phyloP scores from a whole-genome alignment of 2,113 vertebrate genomes.

The Ophiodon elongatus region DNA sequence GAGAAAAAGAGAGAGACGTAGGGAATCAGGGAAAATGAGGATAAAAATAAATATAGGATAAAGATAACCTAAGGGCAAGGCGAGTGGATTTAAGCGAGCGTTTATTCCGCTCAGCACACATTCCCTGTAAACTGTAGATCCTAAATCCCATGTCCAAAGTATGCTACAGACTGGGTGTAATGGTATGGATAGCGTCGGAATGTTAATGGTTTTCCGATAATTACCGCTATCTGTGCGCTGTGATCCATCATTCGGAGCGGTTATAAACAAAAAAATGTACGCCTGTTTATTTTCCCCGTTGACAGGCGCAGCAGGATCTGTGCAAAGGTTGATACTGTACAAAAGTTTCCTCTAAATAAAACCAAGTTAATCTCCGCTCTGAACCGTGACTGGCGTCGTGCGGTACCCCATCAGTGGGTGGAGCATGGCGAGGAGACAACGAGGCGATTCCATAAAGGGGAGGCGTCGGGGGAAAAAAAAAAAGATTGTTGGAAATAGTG shows the following conservation, averaged over 20 bases:
- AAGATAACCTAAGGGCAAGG: conserved; percentile 75
- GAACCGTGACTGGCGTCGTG: conserved; percentile 66
- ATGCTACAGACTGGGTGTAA: conserved; percentile 30
- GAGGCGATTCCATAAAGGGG: conserved; percentile 4
- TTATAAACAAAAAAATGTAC: conserved; percentile 75
- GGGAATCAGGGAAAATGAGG: conserved; percentile 61
- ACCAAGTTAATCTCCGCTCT: conserved; percentile 65
- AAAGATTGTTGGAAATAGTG: conserved; percentile 45
- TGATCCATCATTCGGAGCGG: conserved; percentile 76
- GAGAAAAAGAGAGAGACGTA: conserved; percentile 39
- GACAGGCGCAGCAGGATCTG: conserved; percentile 48
- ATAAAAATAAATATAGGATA: conserved; percentile 79
- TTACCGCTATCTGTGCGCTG: conserved; percentile 79
- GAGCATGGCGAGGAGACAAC: conserved; percentile 21
- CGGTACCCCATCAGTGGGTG: conserved; percentile 45
- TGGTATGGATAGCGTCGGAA: conserved; percentile 81
- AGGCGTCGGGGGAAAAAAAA: conserved; percentile 22
- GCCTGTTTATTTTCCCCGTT: conserved; percentile 81
- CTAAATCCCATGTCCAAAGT: conserved; percentile 64
- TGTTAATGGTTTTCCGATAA: conserved; percentile 83
- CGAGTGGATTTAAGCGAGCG: conserved; percentile 68
- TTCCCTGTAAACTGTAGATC: conserved; percentile 58
- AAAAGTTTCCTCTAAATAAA: conserved; percentile 65
- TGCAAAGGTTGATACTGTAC: conserved; percentile 55
- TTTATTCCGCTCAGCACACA: conserved; percentile 67